phyloP scores from a whole-genome alignment of 1,140 invertebrate species.

The Meloidogyne exigua region DNA sequence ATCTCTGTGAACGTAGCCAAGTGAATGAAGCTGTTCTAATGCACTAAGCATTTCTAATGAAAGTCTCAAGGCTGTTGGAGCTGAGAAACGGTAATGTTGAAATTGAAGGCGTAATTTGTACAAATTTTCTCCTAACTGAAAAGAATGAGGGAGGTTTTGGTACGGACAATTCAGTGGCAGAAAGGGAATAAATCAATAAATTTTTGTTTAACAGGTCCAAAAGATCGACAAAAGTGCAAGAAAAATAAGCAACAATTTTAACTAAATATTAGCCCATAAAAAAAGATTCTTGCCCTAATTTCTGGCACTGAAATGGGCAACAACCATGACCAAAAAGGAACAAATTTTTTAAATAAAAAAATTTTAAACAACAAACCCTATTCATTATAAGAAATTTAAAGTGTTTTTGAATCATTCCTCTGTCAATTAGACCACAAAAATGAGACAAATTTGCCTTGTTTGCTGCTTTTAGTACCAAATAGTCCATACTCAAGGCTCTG shows the following conservation, averaged over 20 bases:
- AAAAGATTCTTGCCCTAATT: too few relatives aligned
- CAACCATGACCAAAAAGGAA: too few relatives aligned
- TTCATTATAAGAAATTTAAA: conserved; percentile 63
- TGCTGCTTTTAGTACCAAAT: conserved; percentile 55
- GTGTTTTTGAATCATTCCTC: conserved; percentile 62
- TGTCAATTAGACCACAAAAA: conserved; percentile 50
- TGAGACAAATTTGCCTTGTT: conserved; percentile 39
- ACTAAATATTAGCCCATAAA: too few relatives aligned
- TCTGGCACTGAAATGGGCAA: too few relatives aligned
- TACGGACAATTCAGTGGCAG: too few relatives aligned
- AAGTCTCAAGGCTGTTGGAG: conserved; percentile 55
- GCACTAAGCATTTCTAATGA: conserved; percentile 50
- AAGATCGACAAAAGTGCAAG: too few relatives aligned
- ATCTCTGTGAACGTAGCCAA: conserved; percentile 59
- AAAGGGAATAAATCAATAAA: neutral
- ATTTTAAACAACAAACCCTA: conserved; percentile 44
- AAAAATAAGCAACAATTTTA: too few relatives aligned
- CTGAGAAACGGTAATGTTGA: conserved; percentile 56
- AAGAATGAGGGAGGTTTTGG: neutral
- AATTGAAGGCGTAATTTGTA: conserved; percentile 56
- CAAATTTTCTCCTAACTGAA: conserved; percentile 59
- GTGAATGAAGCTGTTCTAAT: conserved; percentile 52
- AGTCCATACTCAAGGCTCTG: conserved; percentile 59
- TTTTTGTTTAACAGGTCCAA: neutral
- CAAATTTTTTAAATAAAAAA: neutral